A percentile compares a stretch with the other conserved stretches of the same genome.
These are phyloP conservation scores for Malurus alboscapulatus DNA, from an alignment of 2,113 vertebrate genomes.

Conservation along the genomic window DNA sequence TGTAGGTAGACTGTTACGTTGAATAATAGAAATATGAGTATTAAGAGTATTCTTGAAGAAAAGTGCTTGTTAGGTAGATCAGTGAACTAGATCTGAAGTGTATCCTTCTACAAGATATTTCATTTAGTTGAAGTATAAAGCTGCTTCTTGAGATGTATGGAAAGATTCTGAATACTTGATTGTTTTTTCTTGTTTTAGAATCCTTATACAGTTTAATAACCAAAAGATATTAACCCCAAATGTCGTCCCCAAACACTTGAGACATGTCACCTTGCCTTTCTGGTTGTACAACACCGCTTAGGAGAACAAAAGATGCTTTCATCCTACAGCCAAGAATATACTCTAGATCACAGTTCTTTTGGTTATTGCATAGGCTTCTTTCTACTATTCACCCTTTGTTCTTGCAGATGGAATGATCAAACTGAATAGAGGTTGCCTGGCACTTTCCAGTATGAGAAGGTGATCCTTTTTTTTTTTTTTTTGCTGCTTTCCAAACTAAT, in stretches of 20 bases:
- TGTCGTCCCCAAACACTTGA: background rate
- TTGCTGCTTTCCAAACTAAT: background rate
- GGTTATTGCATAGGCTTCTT: background rate
- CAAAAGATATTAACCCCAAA: background rate
- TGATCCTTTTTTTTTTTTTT: background rate
- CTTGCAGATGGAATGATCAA: background rate
- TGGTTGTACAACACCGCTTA: background rate
- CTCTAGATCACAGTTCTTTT: background rate
- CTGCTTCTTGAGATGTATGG: background rate
- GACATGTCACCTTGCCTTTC: background rate
- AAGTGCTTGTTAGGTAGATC: background rate
- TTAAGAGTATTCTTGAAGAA: background rate
- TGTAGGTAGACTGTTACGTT: background rate
- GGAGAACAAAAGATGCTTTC: background rate
- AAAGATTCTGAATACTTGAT: background rate
- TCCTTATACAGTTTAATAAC: background rate
- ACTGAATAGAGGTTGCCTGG: background rate
- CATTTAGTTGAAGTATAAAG: background rate
- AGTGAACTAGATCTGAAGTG: background rate
- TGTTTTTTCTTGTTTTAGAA: background rate
- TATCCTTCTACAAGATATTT: background rate
- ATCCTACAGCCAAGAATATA: background rate
- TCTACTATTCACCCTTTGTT: background rate
- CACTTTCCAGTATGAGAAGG: background rate
- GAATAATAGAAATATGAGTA: background rate